phyloP scores from a whole-genome alignment of 2,113 vertebrate species.

The Platycercus adscitus region DNA sequence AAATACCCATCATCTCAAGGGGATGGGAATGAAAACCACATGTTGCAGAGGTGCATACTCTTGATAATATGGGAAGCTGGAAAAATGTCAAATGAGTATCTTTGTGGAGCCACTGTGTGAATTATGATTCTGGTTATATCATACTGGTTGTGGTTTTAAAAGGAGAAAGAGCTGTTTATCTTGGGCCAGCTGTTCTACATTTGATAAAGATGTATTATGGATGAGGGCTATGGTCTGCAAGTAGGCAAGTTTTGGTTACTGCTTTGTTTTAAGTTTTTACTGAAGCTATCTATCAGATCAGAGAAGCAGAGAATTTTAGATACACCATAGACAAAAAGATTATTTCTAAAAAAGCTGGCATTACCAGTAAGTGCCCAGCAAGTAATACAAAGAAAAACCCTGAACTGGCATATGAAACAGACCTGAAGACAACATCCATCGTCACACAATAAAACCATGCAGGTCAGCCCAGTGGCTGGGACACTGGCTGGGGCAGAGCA shows the following conservation, averaged over 20 bases:
- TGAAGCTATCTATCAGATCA: neutral
- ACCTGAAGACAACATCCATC: too few relatives aligned
- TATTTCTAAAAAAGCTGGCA: neutral
- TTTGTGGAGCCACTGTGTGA: neutral
- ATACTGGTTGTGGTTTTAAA: neutral
- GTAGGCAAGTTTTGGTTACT: neutral
- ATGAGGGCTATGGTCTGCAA: neutral
- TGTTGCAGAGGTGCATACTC: accelerated
- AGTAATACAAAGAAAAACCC: neutral
- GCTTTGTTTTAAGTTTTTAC: neutral
- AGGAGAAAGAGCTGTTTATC: neutral
- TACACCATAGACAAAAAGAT: neutral
- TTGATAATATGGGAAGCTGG: neutral
- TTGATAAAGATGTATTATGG: neutral
- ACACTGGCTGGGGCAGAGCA: neutral
- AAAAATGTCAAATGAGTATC: neutral
- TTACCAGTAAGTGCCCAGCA: neutral
- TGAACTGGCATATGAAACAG: neutral
- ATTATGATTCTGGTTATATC: neutral
- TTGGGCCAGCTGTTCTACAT: neutral
- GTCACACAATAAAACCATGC: neutral
- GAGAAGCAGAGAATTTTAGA: neutral
- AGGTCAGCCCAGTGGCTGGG: too few relatives aligned
- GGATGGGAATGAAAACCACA: neutral
- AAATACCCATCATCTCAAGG: neutral